Percentiles rank a stretch among this genome's conserved stretches.
Conservation (phyloP, 2,797 vertebrate genomes). For the Gobio occitaniae region DNA sequence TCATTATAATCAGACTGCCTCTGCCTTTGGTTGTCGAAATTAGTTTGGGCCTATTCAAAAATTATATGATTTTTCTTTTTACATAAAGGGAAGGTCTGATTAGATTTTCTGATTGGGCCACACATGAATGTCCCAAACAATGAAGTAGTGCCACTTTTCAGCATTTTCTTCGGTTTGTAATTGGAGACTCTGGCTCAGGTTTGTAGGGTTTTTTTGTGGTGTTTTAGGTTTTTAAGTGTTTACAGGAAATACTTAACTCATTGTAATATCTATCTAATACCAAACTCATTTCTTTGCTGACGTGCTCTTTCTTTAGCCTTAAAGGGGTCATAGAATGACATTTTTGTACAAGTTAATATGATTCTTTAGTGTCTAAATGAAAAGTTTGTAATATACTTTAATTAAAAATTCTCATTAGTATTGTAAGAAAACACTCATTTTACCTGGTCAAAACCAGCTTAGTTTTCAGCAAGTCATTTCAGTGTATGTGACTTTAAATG, state of each 20-base stretch:
- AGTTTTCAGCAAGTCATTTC: too few relatives aligned
- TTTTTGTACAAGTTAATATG: too few relatives aligned
- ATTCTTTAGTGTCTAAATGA: too few relatives aligned
- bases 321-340: too few relatives aligned
- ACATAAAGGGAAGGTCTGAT: constrained; percentile 17
- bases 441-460: too few relatives aligned
- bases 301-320: constrained; percentile 41
- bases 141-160: constrained; percentile 18
- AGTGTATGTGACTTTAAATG: too few relatives aligned
- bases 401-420: too few relatives aligned
- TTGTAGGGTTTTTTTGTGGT: background rate
- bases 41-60: constrained; percentile 36
- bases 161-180: background rate
- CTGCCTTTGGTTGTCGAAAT: constrained; percentile 37
- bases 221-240: background rate
- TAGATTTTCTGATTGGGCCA: constrained; percentile 44
- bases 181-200: background rate
- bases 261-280: background rate
- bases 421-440: too few relatives aligned
- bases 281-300: constrained; percentile 20
- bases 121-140: constrained; percentile 22
- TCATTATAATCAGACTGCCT: constrained; percentile 46
- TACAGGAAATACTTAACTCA: background rate
- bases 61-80: constrained; percentile 30
- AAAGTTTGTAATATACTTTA: too few relatives aligned